A percentile compares a stretch with the other conserved stretches of the same genome.
These are phyloP conservation scores for Gryllus bimaculatus DNA, from an alignment of 1,140 invertebrate genomes.

Conservation along the genomic window DNA sequence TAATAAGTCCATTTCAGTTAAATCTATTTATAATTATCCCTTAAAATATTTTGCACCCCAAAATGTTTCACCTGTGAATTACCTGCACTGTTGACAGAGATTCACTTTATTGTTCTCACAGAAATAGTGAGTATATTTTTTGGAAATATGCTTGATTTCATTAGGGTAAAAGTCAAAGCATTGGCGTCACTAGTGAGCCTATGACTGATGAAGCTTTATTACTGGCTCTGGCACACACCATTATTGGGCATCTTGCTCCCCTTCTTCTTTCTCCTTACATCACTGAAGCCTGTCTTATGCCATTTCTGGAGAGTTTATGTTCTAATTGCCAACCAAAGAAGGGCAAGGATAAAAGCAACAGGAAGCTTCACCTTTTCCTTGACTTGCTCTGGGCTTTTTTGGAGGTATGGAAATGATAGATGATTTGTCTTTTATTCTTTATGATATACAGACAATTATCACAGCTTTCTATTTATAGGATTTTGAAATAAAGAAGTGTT, in stretches of 20 bases:
- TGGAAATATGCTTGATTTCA: too few relatives aligned
- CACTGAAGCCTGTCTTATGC: slow-evolving; percentile 43
- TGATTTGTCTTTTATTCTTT: neutral
- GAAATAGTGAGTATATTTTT: too few relatives aligned
- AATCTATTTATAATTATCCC: too few relatives aligned
- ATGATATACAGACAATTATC: neutral
- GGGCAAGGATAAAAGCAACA: slow-evolving; percentile 17
- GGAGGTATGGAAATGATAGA: slow-evolving; percentile 34
- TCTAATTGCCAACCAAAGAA: slow-evolving; percentile 9
- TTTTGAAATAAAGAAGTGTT: slow-evolving; percentile 48
- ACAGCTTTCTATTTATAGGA: slow-evolving; percentile 28
- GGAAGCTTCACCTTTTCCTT: slow-evolving; percentile 37
- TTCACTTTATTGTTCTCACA: too few relatives aligned
- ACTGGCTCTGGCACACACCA: slow-evolving; percentile 28
- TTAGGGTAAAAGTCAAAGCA: too few relatives aligned
- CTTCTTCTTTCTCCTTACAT: slow-evolving; percentile 45
- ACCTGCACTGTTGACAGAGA: too few relatives aligned
- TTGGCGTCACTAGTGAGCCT: neutral
- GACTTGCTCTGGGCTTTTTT: slow-evolving; percentile 58
- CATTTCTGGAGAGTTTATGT: slow-evolving; percentile 36
- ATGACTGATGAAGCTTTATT: slow-evolving; percentile 18
- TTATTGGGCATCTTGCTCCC: slow-evolving; percentile 46
- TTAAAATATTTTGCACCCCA: too few relatives aligned
- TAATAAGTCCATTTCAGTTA: too few relatives aligned
- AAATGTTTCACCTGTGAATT: too few relatives aligned